A percentile compares a stretch with the other conserved stretches of the same genome.
These are phyloP conservation scores for Todiramphus chloris DNA, from an alignment of 2,113 vertebrate genomes.

Conservation along the genomic window DNA sequence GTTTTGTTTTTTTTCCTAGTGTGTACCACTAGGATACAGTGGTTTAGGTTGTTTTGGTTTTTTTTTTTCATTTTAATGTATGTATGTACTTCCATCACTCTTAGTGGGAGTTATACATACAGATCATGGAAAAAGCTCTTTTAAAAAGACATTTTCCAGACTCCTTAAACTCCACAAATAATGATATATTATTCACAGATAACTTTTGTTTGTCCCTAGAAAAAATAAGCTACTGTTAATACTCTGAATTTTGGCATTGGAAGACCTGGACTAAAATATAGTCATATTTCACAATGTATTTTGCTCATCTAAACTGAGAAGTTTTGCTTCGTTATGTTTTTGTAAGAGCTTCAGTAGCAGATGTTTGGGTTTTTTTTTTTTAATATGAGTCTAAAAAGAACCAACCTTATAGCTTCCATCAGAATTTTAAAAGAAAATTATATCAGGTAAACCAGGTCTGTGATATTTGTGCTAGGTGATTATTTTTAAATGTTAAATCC, in stretches of 20 bases:
- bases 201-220: background rate
- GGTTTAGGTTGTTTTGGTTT: too few species aligned
- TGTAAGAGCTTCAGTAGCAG: background rate
- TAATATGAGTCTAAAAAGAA: background rate
- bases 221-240: background rate
- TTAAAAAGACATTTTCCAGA: background rate
- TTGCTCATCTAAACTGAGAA: background rate
- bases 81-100: background rate
- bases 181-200: background rate
- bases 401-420: background rate
- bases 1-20: background rate
- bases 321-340: background rate
- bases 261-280: background rate
- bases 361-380: background rate
- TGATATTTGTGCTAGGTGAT: background rate
- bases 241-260: background rate
- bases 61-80: background rate
- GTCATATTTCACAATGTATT: background rate
- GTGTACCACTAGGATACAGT: background rate
- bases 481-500: background rate
- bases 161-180: background rate
- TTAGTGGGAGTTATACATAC: background rate
- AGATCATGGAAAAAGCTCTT: background rate
- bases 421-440: background rate
- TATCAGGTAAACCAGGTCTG: background rate